Evolutionary conservation across 2,113 vertebrate species (phyloP).

Genomic region (Gallinago jamesoni): DNA sequence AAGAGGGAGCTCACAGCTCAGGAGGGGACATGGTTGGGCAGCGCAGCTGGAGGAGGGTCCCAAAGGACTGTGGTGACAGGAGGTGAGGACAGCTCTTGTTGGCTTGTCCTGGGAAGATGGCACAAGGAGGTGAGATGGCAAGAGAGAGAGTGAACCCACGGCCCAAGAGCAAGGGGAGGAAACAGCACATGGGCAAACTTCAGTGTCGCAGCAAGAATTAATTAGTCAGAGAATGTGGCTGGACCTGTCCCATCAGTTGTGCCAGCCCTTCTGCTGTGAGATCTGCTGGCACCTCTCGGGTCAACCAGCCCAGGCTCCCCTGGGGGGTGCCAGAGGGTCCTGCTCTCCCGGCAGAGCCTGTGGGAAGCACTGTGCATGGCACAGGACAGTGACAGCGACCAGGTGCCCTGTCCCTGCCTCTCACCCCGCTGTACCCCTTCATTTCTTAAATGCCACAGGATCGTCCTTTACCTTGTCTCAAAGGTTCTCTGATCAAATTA

Average conservation of each 20-base stretch:
- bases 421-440: neutral
- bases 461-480: neutral
- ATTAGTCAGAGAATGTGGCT: neutral
- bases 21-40: neutral
- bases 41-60: neutral
- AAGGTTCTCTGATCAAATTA: neutral
- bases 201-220: neutral
- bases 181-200: neutral
- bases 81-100: neutral
- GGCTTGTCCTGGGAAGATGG: neutral
- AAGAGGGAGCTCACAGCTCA: neutral
- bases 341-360: neutral
- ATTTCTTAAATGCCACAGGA: neutral
- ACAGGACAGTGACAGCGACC: neutral
- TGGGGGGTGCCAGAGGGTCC: neutral
- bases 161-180: neutral
- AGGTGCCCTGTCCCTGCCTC: neutral
- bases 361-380: neutral
- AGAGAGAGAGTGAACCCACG: neutral
- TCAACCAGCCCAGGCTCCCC: neutral
- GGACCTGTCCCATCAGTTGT: neutral
- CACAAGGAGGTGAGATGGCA: neutral
- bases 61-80: neutral
- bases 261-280: neutral
- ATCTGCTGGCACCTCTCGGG: neutral